Evolutionary conservation across 2,113 vertebrate genomes (phyloP).

Genomic region (Engraulis encrasicolus): DNA sequence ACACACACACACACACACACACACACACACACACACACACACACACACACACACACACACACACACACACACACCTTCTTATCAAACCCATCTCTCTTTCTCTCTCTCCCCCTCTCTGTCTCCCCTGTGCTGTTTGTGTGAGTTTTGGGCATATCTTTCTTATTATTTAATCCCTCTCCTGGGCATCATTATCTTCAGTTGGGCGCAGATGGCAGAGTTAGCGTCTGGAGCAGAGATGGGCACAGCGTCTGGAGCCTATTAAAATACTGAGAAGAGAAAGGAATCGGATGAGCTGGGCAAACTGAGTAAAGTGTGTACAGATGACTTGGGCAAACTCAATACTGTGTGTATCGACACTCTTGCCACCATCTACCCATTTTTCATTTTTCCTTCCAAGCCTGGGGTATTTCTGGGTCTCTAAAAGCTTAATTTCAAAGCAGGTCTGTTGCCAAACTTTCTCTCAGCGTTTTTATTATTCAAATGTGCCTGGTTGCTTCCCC

Average conservation of each 20-base stretch:
- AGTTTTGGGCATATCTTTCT: background rate
- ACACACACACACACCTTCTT: too few species aligned
- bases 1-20: too few species aligned
- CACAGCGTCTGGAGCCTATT: background rate
- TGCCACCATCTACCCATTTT: too few species aligned
- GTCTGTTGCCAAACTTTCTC: background rate
- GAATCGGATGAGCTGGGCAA: background rate
- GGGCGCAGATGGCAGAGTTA: background rate
- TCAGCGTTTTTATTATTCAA: background rate
- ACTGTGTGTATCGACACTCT: background rate
- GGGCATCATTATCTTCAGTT: background rate
- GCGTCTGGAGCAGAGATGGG: background rate
- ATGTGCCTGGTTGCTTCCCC: too few species aligned
- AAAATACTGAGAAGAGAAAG: background rate
- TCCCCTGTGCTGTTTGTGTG: too few species aligned
- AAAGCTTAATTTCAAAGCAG: background rate
- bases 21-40: too few species aligned
- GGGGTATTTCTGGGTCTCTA: background rate
- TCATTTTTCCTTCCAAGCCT: background rate
- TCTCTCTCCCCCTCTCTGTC: too few species aligned
- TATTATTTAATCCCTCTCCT: background rate
- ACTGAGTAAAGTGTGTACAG: background rate
- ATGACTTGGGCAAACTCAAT: too few species aligned
- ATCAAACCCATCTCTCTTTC: too few species aligned
- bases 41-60: too few species aligned